Evolutionary conservation across 53 echinoderm and acorn worm species (phyloP).

Genomic region (Zoroaster sp.): DNA sequence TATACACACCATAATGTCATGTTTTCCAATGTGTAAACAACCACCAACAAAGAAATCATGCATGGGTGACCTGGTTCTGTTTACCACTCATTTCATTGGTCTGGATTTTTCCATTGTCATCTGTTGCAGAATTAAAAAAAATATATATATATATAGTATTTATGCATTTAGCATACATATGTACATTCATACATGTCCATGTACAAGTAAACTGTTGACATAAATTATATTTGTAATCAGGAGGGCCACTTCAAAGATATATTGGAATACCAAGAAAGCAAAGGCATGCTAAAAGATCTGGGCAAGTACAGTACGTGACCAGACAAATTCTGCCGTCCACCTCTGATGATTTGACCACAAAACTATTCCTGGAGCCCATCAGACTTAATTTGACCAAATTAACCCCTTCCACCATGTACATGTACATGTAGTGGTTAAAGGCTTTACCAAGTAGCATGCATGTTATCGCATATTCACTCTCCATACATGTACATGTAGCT

Average conservation of each 20-base stretch:
- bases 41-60: neutral
- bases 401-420: neutral
- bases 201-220: too few species aligned
- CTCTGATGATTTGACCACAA: neutral
- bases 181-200: too few species aligned
- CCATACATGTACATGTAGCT: too few species aligned
- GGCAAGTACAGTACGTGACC: neutral
- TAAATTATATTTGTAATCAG: too few species aligned
- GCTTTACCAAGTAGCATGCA: neutral
- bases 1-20: neutral
- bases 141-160: too few species aligned
- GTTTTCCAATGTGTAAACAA: neutral
- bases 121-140: too few species aligned
- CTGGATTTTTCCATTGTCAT: neutral
- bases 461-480: neutral
- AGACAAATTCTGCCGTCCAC: neutral
- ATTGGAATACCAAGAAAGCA: too few species aligned
- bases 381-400: constrained; percentile 2
- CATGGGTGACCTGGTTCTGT: constrained; percentile 35
- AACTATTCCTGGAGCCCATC: neutral
- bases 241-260: too few species aligned
- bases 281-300: too few species aligned
- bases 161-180: too few species aligned
- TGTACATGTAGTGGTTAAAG: neutral
- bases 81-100: neutral